These are phyloP conservation scores for Natator depressus DNA, from an alignment of 2,113 vertebrate genomes.

Conservation along the genomic window DNA sequence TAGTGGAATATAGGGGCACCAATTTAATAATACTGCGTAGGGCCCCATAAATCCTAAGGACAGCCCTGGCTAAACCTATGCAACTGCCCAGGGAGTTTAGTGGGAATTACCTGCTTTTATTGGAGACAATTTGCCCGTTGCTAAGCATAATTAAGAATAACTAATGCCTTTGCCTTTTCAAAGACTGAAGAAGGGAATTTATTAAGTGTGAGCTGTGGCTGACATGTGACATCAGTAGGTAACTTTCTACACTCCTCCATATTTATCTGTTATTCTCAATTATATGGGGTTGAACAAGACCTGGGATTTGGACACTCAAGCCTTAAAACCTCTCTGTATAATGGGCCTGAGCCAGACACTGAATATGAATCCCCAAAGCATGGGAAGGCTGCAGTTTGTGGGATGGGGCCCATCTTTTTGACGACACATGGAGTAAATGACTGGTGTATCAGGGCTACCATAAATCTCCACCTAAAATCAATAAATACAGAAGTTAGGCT, in stretches of 20 bases:
- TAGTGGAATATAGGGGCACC: too few species aligned
- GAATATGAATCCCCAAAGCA: rapidly evolving
- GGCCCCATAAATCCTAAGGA: too few species aligned
- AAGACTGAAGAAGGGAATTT: background rate
- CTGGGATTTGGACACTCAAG: background rate
- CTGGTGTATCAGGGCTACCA: background rate
- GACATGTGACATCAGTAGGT: background rate
- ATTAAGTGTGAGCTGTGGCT: rapidly evolving
- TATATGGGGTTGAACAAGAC: rapidly evolving
- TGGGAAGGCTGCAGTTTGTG: rapidly evolving
- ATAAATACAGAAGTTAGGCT: rapidly evolving
- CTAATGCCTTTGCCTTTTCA: too few species aligned
- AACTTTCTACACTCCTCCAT: background rate
- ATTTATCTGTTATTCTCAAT: background rate
- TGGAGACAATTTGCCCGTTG: rapidly evolving
- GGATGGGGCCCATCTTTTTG: rapidly evolving
- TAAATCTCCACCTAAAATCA: background rate
- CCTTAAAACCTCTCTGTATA: background rate
- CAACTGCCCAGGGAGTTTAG: background rate
- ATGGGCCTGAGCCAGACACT: rapidly evolving
- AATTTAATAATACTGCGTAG: too few species aligned
- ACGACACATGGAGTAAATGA: too few species aligned
- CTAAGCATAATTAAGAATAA: background rate
- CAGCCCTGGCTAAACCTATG: rapidly evolving
- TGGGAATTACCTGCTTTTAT: background rate